phyloP scores from a whole-genome alignment of 2,797 vertebrate species.

The Pseudomugil gertrudae region DNA sequence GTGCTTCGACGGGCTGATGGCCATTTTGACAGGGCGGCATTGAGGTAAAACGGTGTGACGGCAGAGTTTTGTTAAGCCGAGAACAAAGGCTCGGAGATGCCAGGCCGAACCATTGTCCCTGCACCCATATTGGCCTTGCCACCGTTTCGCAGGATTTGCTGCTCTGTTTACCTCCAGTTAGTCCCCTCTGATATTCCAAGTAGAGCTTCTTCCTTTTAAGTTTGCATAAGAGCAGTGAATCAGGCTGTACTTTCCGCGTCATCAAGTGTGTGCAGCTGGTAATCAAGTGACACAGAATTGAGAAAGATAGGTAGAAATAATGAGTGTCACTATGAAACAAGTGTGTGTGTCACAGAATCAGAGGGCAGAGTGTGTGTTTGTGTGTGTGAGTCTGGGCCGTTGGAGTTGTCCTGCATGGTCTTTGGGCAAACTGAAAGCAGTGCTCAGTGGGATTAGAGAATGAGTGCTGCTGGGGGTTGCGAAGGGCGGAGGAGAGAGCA shows the following conservation, averaged over 20 bases:
- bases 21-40: slow-evolving; percentile 92
- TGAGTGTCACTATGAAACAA: slow-evolving; percentile 38
- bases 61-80: slow-evolving; percentile 98
- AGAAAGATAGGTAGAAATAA: neutral
- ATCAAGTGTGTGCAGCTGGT: neutral
- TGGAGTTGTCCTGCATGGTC: slow-evolving; percentile 72
- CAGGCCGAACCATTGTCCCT: slow-evolving; percentile 86
- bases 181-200: slow-evolving; percentile 88
- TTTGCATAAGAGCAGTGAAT: slow-evolving; percentile 48
- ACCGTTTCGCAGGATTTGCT: slow-evolving; percentile 96
- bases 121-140: slow-evolving; percentile 89
- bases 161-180: slow-evolving; percentile 95
- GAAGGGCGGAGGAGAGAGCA: slow-evolving; percentile 51
- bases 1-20: slow-evolving; percentile 93
- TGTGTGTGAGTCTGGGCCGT: slow-evolving; percentile 67
- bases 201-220: slow-evolving; percentile 56
- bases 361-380: slow-evolving; percentile 21
- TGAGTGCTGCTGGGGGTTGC: slow-evolving; percentile 76
- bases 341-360: slow-evolving; percentile 26
- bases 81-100: slow-evolving; percentile 88
- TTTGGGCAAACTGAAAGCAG: slow-evolving; percentile 88
- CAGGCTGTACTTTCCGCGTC: neutral
- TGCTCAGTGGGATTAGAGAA: slow-evolving; percentile 92
- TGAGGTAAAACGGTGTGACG: slow-evolving; percentile 96
- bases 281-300: neutral